A percentile compares a stretch with the other conserved stretches of the same genome.
phyloP scores from a whole-genome alignment of 2,888 invertebrate genomes.

The Trachelus iudaicus region DNA sequence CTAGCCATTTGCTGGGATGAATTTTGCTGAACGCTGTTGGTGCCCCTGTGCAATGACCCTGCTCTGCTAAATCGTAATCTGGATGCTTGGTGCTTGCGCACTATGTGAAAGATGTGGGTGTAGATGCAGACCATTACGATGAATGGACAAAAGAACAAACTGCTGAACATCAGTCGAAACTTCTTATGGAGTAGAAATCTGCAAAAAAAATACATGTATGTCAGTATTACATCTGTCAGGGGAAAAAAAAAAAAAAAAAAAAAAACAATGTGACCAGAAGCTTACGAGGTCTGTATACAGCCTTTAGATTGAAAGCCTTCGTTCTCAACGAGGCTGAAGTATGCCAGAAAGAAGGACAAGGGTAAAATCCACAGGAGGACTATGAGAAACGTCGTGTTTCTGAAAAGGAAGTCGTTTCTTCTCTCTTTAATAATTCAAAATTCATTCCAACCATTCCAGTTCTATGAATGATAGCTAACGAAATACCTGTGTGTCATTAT shows the following conservation, averaged over 20 bases:
- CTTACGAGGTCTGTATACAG: slow-evolving; percentile 36
- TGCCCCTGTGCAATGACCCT: slow-evolving; percentile 43
- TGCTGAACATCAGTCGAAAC: slow-evolving; percentile 68
- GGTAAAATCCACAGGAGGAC: slow-evolving; percentile 71
- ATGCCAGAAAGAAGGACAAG: slow-evolving; percentile 66
- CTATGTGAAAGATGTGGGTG: slow-evolving; percentile 71
- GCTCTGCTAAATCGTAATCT: slow-evolving; percentile 65
- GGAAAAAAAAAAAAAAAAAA: no score
- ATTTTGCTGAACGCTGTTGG: slow-evolving; percentile 22
- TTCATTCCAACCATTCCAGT: not conserved
- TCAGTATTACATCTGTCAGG: not conserved
- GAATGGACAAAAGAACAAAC: slow-evolving; percentile 71
- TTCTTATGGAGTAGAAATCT: slow-evolving; percentile 64
- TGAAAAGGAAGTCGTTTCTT: slow-evolving; percentile 12
- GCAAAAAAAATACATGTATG: slow-evolving; percentile 17
- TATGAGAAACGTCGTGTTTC: slow-evolving; percentile 67
- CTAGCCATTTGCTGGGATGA: slow-evolving; percentile 60
- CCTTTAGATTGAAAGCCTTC: slow-evolving; percentile 63
- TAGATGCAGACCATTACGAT: slow-evolving; percentile 72
- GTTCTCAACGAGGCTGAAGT: slow-evolving; percentile 67
- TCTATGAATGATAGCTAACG: not conserved
- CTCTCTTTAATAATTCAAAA: not conserved
- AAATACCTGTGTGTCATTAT: slow-evolving; percentile 66
- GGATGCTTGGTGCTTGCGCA: slow-evolving; percentile 68
- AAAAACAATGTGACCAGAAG: not conserved